These are phyloP conservation scores for Megalurothrips usitatus DNA, from an alignment of 2,888 invertebrate species.

Conservation along the genomic window DNA sequence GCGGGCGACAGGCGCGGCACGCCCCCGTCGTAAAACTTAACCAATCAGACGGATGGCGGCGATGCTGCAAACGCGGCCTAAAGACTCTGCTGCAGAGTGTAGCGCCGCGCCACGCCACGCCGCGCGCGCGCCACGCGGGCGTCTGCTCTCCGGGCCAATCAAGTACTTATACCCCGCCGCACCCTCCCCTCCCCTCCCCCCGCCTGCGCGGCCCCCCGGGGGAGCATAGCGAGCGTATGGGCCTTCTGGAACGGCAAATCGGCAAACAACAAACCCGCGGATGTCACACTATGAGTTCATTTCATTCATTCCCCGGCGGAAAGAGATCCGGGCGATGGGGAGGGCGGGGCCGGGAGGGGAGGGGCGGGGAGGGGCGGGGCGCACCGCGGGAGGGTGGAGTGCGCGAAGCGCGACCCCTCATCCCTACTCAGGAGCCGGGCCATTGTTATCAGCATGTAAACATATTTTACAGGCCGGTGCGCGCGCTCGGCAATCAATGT, in stretches of 20 bases:
- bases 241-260: neutral
- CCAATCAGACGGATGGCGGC: neutral
- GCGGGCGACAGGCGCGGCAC: neutral
- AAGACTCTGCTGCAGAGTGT: neutral
- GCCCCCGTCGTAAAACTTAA: neutral
- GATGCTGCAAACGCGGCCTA: neutral
- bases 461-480: conserved; percentile 18
- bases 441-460: conserved; percentile 24
- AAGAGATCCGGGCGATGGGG: neutral
- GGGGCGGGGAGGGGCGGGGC: neutral
- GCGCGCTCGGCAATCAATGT: neutral
- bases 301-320: neutral
- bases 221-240: neutral
- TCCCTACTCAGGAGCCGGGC: neutral
- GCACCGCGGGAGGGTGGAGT: neutral
- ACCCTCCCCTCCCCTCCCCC: neutral
- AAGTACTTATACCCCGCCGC: neutral
- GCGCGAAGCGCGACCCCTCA: neutral
- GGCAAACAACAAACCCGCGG: conserved; percentile 13
- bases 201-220: neutral
- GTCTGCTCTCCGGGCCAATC: neutral
- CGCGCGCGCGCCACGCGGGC: no score
- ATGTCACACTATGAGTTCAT: conserved; percentile 9
- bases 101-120: no score
- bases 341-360: neutral